Conservation (phyloP, 2,888 invertebrate species). For the Galerucella nymphaeae region DNA sequence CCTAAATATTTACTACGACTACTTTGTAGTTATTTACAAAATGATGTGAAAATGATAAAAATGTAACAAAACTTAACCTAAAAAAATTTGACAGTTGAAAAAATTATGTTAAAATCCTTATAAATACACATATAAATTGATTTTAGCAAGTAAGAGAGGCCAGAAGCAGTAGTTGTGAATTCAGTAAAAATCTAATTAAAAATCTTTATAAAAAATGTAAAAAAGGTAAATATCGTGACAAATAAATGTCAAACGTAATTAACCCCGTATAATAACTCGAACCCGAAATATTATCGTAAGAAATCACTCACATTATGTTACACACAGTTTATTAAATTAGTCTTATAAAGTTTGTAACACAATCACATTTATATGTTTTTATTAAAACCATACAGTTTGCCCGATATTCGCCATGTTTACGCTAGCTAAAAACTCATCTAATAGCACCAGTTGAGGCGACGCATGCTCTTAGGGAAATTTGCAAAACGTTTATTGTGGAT, state of each 20-base stretch:
- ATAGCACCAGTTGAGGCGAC: constrained; percentile 41
- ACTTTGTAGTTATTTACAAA: background rate
- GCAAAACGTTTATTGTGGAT: constrained; percentile 26
- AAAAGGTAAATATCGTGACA: constrained; percentile 48
- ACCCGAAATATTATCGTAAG: constrained; percentile 15
- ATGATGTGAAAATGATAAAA: constrained; percentile 16
- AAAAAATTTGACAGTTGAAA: constrained; percentile 32
- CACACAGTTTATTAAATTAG: constrained; percentile 44
- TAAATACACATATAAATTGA: background rate
- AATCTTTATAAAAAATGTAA: constrained; percentile 30
- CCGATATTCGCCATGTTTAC: constrained; percentile 55
- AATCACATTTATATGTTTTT: constrained; percentile 52
- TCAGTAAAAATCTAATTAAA: constrained; percentile 9
- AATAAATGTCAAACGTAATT: constrained; percentile 45
- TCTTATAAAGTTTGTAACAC: constrained; percentile 44
- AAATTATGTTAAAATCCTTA: constrained; percentile 39
- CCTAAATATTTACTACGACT: constrained; percentile 14
- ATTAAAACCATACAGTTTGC: constrained; percentile 48
- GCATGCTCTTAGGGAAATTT: constrained; percentile 26
- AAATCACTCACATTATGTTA: constrained; percentile 50
- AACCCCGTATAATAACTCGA: constrained; percentile 20
- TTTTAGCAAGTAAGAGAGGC: constrained; percentile 23
- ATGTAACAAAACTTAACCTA: constrained; percentile 34
- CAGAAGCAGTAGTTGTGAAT: constrained; percentile 31
- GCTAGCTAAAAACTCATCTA: constrained; percentile 40